Conservation (phyloP, 35 echinoderm and acorn worm genomes). For the Hemicentrotus pulcherrimus region DNA sequence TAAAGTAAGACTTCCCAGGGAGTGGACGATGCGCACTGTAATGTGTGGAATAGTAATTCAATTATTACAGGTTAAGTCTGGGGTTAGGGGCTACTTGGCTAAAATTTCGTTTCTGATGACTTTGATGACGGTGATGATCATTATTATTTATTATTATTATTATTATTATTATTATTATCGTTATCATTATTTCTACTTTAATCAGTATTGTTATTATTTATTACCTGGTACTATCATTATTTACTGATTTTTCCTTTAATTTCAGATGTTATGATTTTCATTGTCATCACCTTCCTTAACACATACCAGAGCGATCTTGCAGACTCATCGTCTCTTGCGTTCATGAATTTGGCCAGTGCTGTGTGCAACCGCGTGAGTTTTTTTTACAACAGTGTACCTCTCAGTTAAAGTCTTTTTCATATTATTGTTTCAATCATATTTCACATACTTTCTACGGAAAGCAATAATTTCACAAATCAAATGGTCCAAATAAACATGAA, state of each 20-base stretch:
- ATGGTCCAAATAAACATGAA: too few relatives aligned
- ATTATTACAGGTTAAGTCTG: too few relatives aligned
- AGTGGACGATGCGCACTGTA: too few relatives aligned
- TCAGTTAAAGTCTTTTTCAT: too few relatives aligned
- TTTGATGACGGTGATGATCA: neutral
- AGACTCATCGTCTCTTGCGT: neutral
- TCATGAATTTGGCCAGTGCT: neutral
- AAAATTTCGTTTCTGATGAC: neutral
- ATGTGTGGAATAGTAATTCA: too few relatives aligned
- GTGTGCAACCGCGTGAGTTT: neutral
- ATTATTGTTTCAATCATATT: too few relatives aligned
- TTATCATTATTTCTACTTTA: neutral
- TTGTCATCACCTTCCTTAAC: neutral
- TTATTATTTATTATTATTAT: neutral
- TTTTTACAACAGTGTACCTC: too few relatives aligned
- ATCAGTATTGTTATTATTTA: neutral
- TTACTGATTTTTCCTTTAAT: neutral
- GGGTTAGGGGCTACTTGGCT: too few relatives aligned
- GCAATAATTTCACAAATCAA: too few relatives aligned
- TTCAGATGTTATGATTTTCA: neutral
- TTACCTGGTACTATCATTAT: neutral
- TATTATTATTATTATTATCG: neutral
- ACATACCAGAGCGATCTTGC: neutral
- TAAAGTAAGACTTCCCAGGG: too few relatives aligned
- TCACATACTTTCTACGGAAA: too few relatives aligned